Base-by-base conservation (phyloP, 2,797 vertebrate genomes). In the Tachyglossus aculeatus region DNA sequence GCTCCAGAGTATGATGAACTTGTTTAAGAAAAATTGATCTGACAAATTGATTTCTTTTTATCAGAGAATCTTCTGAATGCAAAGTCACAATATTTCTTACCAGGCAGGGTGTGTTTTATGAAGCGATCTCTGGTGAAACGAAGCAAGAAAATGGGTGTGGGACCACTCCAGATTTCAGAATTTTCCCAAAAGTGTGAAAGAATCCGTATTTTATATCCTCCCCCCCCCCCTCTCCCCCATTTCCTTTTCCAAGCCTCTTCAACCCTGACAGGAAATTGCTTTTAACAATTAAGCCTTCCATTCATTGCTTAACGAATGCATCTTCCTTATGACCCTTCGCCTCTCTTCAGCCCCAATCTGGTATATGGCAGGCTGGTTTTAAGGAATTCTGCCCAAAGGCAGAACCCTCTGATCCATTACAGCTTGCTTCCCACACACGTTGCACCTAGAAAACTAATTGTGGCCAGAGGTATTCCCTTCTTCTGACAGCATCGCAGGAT, bases 21-120 rank as follows among this genome's bases (percentile, higher is more conserved):
- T 93, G 90, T 91, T 93, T 89, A 92, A 92, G 87, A 91, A 91
- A 91, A 90, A 93, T 88, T 88, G 88, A 92, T 89, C 74, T 63
- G 22, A 60, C 38, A 88, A 87, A 92, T 90, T 80, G 87, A 92
- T 91, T 90, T 88, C 87, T 82, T 77, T 89, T 59, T 67, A 91
- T 88, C 70, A 85, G 64, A 70, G 78, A 86, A 85, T 89, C 58
- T 83, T 82, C 83, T 80, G 65, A 90, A 86, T 89, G 61, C 67
- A 84, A 88, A 91, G 77, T 82, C 79, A 81, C 61, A 77, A 32
- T 76, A 80, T 82, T 79, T 75, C 77, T 88, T 80, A 36, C 64
- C 66, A 63, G 78, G 18, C 1, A 76, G 63, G 77, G 39, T 47
- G 2, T 51, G 27, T 39, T 75, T 31, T 37, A 37, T 1, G 10